A percentile compares a stretch with the other conserved stretches of the same genome.
Evolutionary conservation across 2,113 vertebrate genomes (phyloP).

Genomic region (Rhynchomys soricoides): DNA sequence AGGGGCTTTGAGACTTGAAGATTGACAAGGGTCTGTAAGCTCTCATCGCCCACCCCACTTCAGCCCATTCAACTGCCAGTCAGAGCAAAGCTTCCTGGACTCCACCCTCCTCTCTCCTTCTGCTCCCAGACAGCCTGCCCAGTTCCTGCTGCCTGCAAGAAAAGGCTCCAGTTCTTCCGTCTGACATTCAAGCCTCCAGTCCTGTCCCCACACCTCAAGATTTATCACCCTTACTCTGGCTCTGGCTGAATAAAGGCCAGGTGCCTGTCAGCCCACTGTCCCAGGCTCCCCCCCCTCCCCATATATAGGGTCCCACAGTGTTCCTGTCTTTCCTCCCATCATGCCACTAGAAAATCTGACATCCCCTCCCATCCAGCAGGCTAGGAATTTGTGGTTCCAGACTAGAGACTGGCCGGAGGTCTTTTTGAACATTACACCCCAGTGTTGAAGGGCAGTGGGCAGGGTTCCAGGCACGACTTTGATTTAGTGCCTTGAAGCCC

Average conservation of each 20-base stretch:
- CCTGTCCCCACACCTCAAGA: fast-evolving
- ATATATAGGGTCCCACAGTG: too few relatives aligned
- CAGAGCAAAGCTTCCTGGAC: not conserved
- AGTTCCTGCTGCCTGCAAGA: not conserved
- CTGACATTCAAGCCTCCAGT: not conserved
- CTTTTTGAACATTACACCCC: not conserved
- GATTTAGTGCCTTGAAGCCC: not conserved
- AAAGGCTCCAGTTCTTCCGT: not conserved
- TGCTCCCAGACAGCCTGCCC: not conserved
- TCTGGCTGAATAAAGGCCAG: not conserved
- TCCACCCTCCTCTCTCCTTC: not conserved
- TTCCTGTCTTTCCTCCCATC: not conserved
- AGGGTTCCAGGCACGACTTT: not conserved
- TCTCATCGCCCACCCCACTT: not conserved
- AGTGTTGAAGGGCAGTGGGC: not conserved
- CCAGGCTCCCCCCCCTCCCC: not conserved
- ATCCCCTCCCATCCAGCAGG: too few relatives aligned
- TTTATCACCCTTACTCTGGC: not conserved
- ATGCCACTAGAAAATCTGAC: not conserved
- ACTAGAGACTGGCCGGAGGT: not conserved
- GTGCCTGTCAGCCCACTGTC: not conserved
- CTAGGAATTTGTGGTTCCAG: not conserved
- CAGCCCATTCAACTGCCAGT: not conserved
- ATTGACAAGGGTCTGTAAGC: not conserved
- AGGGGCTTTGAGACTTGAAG: not conserved